Evolutionary conservation across 2,888 invertebrate species (phyloP).

Genomic region (Polymixis lichenea): DNA sequence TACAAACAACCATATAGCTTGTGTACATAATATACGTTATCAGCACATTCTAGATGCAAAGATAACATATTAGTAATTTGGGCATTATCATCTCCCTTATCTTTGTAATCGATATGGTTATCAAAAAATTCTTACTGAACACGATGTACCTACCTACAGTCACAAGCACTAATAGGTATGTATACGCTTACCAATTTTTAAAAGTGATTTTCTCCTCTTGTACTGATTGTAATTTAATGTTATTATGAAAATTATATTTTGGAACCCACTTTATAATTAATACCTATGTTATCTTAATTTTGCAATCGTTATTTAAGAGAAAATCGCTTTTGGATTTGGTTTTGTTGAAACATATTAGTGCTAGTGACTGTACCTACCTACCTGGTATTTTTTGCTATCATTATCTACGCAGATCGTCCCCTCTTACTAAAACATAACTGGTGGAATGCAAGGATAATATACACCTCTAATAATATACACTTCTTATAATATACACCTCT

Average conservation of each 20-base stretch:
- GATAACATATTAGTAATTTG: slow-evolving; percentile 71
- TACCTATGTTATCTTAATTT: no score
- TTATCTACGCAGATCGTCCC: neutral
- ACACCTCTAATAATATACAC: no score
- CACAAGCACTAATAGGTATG: no score
- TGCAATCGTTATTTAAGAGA: no score
- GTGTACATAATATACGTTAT: slow-evolving; percentile 65
- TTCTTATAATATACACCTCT: no score
- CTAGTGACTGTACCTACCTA: neutral
- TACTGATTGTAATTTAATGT: no score
- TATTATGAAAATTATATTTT: no score
- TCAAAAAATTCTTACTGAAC: slow-evolving; percentile 51
- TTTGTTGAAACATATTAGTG: no score
- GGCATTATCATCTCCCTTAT: slow-evolving; percentile 64
- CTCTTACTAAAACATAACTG: neutral
- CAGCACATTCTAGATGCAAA: slow-evolving; percentile 63
- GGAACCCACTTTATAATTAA: no score
- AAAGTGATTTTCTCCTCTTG: no score
- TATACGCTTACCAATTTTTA: no score
- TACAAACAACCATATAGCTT: slow-evolving; percentile 61
- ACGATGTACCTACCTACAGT: neutral
- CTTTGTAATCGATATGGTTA: slow-evolving; percentile 70
- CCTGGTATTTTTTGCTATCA: neutral
- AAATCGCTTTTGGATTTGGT: no score
- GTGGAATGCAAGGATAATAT: neutral